Conservation (phyloP, 1,140 invertebrate genomes). For the Paramacrobiotus metropolitanus region DNA sequence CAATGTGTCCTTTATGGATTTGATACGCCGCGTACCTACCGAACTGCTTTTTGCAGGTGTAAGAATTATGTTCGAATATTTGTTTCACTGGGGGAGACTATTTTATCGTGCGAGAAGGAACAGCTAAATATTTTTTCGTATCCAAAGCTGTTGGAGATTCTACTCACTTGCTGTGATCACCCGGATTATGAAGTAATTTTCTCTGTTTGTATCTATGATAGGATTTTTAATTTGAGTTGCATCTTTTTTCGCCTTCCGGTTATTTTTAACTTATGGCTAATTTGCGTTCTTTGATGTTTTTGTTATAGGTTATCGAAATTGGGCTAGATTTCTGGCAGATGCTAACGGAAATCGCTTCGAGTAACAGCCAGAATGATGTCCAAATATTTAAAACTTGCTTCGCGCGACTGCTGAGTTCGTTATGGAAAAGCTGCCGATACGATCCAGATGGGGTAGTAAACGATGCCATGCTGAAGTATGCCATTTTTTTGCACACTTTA, state of each 20-base stretch:
- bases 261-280: too few species aligned
- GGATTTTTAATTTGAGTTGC: too few species aligned
- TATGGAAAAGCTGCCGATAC: neutral
- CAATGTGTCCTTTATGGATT: neutral
- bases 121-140: neutral
- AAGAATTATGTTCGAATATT: neutral
- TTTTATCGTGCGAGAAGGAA: neutral
- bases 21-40: too few species aligned
- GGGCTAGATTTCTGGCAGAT: neutral
- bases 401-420: neutral
- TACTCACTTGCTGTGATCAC: neutral
- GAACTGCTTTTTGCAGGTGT: neutral
- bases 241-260: too few species aligned
- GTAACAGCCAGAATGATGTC: neutral
- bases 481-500: neutral
- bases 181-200: neutral
- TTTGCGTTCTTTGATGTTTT: too few species aligned
- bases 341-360: neutral
- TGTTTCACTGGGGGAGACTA: neutral
- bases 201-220: too few species aligned
- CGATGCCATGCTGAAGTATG: neutral
- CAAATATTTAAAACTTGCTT: neutral
- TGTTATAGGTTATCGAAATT: neutral
- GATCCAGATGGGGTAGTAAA: neutral
- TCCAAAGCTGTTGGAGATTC: neutral